Evolutionary conservation across 2,113 vertebrate species (phyloP).

Genomic region (Candoia aspera): DNA sequence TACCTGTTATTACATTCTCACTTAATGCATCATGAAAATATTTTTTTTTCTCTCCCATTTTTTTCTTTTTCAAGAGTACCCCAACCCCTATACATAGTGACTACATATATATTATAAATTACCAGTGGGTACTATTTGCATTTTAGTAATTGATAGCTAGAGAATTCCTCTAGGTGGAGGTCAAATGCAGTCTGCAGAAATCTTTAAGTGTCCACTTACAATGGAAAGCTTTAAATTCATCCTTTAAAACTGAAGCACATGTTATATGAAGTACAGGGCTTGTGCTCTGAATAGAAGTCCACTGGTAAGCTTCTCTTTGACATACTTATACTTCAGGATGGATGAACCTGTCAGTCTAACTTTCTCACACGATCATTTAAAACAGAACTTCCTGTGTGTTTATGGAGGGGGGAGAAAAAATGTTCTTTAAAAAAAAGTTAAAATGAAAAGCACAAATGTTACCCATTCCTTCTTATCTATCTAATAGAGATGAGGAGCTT

Average conservation of each 20-base stretch:
- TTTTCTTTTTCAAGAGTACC: not conserved
- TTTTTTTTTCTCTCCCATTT: not conserved
- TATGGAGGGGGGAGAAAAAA: no score
- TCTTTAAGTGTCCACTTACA: not conserved
- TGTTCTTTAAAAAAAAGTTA: no score
- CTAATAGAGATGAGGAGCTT: no score
- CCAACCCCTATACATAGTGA: no score
- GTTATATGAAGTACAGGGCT: not conserved
- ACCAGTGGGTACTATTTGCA: no score
- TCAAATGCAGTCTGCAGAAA: not conserved
- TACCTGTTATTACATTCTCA: not conserved
- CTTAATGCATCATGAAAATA: slow-evolving; percentile 23
- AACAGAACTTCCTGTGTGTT: no score
- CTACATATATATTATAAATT: slow-evolving; percentile 1
- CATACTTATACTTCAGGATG: no score
- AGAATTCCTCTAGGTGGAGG: not conserved
- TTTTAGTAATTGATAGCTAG: not conserved
- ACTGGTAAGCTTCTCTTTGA: not conserved
- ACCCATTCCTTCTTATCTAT: no score
- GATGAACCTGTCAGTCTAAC: no score
- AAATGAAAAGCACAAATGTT: no score
- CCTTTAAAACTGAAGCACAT: no score
- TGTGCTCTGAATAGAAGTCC: not conserved
- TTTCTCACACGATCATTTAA: no score
- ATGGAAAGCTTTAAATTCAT: not conserved